Percentiles rank a stretch among this genome's conserved stretches.
Evolutionary conservation across 2,888 invertebrate species (phyloP).

Genomic region (Zeuzera pyrina): DNA sequence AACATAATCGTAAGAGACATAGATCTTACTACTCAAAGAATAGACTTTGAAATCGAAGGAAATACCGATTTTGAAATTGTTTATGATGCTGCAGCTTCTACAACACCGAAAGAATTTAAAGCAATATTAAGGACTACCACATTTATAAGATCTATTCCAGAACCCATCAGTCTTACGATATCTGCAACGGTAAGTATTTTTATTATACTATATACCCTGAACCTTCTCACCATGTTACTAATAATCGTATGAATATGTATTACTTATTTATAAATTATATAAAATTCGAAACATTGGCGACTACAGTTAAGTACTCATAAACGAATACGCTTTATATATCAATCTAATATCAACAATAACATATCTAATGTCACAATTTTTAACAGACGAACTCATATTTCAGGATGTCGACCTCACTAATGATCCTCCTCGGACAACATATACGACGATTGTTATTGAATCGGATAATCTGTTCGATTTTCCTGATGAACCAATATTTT

Average conservation of each 20-base stretch:
- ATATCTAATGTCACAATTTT: too few species aligned
- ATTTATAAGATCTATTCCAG: constrained; percentile 43
- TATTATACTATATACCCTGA: too few species aligned
- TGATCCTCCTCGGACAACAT: constrained; percentile 29
- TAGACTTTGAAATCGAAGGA: constrained; percentile 43
- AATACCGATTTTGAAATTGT: constrained; percentile 48
- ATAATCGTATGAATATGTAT: too few species aligned
- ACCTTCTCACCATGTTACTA: too few species aligned
- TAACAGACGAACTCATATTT: too few species aligned
- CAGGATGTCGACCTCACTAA: constrained; percentile 52
- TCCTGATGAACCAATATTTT: constrained; percentile 59
- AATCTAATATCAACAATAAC: too few species aligned
- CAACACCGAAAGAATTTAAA: constrained; percentile 40
- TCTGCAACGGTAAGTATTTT: constrained; percentile 56
- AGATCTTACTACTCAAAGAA: constrained; percentile 62
- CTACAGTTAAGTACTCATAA: too few species aligned
- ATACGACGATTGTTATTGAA: constrained; percentile 38
- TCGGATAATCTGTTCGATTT: constrained; percentile 44
- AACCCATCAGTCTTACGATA: constrained; percentile 38
- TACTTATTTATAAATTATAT: too few species aligned
- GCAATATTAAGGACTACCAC: constrained; percentile 40
- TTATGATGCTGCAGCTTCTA: constrained; percentile 27
- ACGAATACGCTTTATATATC: too few species aligned
- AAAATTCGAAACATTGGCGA: too few species aligned
- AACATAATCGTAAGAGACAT: constrained; percentile 61